Evolutionary conservation across 2,888 invertebrate species (phyloP), one percentile per base, ranked within the genome.

Genomic region (Notodonta ziczac): DNA sequence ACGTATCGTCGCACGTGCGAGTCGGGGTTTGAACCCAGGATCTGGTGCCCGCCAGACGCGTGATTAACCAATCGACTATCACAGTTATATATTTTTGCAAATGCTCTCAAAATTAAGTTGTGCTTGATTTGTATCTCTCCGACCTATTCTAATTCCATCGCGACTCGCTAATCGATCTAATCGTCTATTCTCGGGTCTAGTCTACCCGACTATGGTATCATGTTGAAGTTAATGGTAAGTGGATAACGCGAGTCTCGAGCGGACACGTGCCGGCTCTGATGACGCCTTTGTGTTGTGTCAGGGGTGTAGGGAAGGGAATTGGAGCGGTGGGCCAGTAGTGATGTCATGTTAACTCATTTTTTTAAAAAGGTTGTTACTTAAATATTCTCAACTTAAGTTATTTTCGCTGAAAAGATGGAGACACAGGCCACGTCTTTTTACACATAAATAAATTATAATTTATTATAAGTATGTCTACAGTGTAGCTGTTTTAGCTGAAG

Each of bases 201-300:
- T 13, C 24, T 24, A 24, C 24, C 32, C 40, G 14, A n/a, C 55
- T 10, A 40, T 53, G 13, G 40, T 51, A 58, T 58, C 58, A 65
- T 40, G 57, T 57, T 56, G 57, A 61, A 62, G 56, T 55, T 65
- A 56, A 63, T 50, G 24, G 35, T 66, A 61, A 69, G 58, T n/a
- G 51, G 51, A 64, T 74, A 66, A 66, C 60, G 65, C n/a, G 53
- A 42, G 65, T 59, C 60, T 69, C 59, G 40, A 52, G 58, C 50
- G 51, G 81, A 61, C 87, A 84, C 88, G 87, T 84, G 88, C 51
- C 85, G 54, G 70, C 85, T 81, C 86, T 88, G 83, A 87, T 74
- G n/a, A 63, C 70, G 24, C 84, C 74, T 83, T 88, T 88, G 88
- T 87, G 66, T 53, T 66, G 48, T 53, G 46, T 13, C 24, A 32